Conservation (phyloP, 2,888 invertebrate species). For the Oligia strigilis region DNA sequence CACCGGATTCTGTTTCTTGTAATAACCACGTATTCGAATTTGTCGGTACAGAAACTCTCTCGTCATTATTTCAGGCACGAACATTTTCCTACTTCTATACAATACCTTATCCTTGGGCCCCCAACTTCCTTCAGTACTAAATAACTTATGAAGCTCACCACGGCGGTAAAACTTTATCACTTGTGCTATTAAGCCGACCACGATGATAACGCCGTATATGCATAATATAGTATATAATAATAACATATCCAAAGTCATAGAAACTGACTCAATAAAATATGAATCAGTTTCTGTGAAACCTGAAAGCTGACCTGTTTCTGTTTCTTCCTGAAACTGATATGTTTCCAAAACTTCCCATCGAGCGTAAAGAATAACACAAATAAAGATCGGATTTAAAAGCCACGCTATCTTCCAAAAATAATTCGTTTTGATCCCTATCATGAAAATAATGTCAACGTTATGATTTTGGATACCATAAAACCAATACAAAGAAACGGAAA, state of each 20-base stretch:
- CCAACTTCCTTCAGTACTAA: constrained; percentile 78
- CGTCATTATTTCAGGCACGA: constrained; percentile 88
- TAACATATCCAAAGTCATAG: constrained; percentile 68
- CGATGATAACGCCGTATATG: constrained; percentile 74
- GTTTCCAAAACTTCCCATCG: constrained; percentile 64
- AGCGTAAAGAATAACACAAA: constrained; percentile 69
- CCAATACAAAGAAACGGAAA: constrained; percentile 85
- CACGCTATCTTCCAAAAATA: constrained; percentile 83
- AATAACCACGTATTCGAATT: constrained; percentile 83
- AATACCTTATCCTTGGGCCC: constrained; percentile 82
- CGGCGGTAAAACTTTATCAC: constrained; percentile 67
- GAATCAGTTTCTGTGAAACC: constrained; percentile 57
- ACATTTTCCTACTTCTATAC: constrained; percentile 85
- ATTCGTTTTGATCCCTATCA: constrained; percentile 86
- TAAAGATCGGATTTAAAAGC: constrained; percentile 80
- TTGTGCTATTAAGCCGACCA: constrained; percentile 73
- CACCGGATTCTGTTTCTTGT: constrained; percentile 57
- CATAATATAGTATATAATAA: constrained; percentile 74
- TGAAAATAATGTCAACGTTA: constrained; percentile 84
- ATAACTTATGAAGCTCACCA: constrained; percentile 65
- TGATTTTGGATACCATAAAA: constrained; percentile 83
- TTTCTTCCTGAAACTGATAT: constrained; percentile 56
- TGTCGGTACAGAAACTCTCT: constrained; percentile 88
- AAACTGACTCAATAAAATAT: constrained; percentile 66
- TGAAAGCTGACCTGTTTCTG: no score